Percentiles rank a stretch among this genome's conserved stretches.
These are phyloP conservation scores for Esox niger DNA, from an alignment of 2,113 vertebrate genomes.

Conservation along the genomic window DNA sequence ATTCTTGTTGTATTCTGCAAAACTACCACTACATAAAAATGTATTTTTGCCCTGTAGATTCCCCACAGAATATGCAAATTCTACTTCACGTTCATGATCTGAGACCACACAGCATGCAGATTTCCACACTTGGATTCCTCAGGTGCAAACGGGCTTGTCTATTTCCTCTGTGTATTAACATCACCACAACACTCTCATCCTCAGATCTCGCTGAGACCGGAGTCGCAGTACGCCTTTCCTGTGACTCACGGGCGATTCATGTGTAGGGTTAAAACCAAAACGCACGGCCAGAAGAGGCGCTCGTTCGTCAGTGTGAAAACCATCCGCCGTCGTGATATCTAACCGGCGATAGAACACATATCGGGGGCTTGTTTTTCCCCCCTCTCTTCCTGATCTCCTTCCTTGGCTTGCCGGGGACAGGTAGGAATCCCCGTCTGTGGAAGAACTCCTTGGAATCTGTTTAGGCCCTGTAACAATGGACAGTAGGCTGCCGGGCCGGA, in stretches of 20 bases:
- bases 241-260: conserved; percentile 29
- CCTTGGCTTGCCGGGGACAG: not conserved
- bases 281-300: not conserved
- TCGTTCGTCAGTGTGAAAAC: conserved; percentile 26
- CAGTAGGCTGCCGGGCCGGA: conserved; percentile 14
- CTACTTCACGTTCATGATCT: conserved; percentile 25
- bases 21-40: conserved; percentile 3
- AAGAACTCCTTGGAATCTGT: conserved; percentile 23
- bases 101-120: not conserved
- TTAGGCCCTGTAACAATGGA: conserved; percentile 34
- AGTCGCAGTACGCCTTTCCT: conserved; percentile 8
- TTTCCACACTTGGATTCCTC: too few species aligned
- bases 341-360: conserved; percentile 16
- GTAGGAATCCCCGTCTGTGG: conserved; percentile 5
- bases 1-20: conserved; percentile 4
- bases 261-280: conserved; percentile 49
- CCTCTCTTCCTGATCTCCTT: not conserved
- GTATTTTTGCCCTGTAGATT: conserved; percentile 1
- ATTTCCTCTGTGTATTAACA: conserved; percentile 3
- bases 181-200: conserved; percentile 3
- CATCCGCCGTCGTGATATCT: conserved; percentile 11
- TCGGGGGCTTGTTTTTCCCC: not conserved
- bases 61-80: conserved; percentile 24
- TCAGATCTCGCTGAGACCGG: conserved; percentile 24
- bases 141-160: not conserved